Evolutionary conservation across 2,113 vertebrate genomes (phyloP), one percentile per base, ranked within the genome.

Genomic region (Accipiter virgatus): DNA sequence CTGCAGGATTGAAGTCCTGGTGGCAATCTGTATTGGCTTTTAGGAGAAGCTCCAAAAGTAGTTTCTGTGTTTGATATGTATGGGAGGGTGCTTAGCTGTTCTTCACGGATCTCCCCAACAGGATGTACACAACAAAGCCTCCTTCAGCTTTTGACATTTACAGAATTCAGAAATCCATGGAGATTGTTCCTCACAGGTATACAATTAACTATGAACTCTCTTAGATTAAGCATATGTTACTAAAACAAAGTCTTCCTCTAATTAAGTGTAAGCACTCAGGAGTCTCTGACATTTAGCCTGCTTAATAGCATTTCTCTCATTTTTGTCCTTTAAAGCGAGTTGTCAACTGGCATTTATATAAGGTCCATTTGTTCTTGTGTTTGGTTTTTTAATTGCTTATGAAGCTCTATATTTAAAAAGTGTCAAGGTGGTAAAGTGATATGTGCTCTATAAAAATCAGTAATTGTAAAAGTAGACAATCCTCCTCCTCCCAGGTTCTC

Each of bases 361-460:
- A 74, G 52, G n/a, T 74, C 29, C 18, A 16, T 92, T 95, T 81
- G 40, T 81, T 88, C 75, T 86, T 74, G 18, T 61, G 34, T 86
- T 86, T 96, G 82, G 29, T 61, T 93, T 95, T 80, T 78, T 93
- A 95, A 94, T 67, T 92, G 36, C 34, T 95, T 86, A 75, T 47
- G 61, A 91, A 74, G 47, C 21, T 88, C 36, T 16, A 13, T 82
- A 77, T 86, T 77, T 77, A 72, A 88, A 89, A 56, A 40, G 8
- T n/a, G 38, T 56, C 62, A 43, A 61, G 36, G 17, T 81, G 91
- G 83, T 86, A 45, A 92, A 94, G 18, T 84, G 36, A 70, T 78
- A 86, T 34, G 38, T 78, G 73, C 43, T 53, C 62, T 77, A 27
- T 78, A 83, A 94, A 92, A 94, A 90, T 82, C 52, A n/a, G 14